A percentile compares a stretch with the other conserved stretches of the same genome.
phyloP scores from a whole-genome alignment of 37 sponge, comb jelly and placozoan genomes.

The Lycopodina hypogea region DNA sequence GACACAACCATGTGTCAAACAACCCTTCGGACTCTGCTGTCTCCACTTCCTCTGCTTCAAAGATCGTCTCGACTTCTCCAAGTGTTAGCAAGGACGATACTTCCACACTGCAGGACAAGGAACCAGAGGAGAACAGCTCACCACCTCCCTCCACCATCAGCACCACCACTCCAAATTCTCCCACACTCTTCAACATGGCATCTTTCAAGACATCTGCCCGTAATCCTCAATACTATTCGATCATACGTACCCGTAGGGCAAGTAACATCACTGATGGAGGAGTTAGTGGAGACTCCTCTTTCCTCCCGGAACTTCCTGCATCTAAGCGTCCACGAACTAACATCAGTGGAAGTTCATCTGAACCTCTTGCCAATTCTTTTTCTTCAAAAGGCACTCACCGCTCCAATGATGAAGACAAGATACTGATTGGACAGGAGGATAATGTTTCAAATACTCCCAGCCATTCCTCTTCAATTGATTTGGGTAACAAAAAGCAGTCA shows the following conservation, averaged over 20 bases:
- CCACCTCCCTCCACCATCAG: constrained; percentile 3
- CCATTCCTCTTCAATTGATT: neutral
- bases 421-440: neutral
- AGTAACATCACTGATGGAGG: neutral
- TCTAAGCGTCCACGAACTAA: constrained; percentile 13
- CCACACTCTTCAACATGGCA: constrained; percentile 10
- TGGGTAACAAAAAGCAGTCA: constrained; percentile 4
- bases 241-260: constrained; percentile 32
- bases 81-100: neutral
- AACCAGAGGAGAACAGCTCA: neutral
- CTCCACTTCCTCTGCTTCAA: neutral
- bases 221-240: constrained; percentile 37
- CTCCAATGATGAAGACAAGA: constrained; percentile 23
- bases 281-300: neutral
- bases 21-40: neutral
- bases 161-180: constrained; percentile 11
- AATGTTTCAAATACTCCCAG: neutral
- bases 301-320: neutral
- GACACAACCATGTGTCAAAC: neutral
- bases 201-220: constrained; percentile 25
- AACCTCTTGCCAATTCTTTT: neutral
- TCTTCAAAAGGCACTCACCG: constrained; percentile 10
- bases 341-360: neutral
- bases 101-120: too few species aligned
- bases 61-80: neutral